phyloP scores from a whole-genome alignment of 2,113 vertebrate genomes.

The Zosterops japonicus region DNA sequence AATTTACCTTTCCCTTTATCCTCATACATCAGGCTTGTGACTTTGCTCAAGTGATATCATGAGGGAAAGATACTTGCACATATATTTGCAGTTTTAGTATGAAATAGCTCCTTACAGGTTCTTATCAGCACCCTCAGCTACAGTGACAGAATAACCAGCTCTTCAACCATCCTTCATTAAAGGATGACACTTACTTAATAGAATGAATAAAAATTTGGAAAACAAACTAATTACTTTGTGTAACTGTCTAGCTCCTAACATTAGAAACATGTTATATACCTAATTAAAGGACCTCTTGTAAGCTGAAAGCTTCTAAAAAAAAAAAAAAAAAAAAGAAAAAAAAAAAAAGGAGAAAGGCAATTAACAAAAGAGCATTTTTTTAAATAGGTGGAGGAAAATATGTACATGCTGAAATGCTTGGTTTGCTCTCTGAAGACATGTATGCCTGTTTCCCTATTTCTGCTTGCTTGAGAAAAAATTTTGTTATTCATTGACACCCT shows the following conservation, averaged over 20 bases:
- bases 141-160: neutral
- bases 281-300: neutral
- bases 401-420: neutral
- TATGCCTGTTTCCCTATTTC: neutral
- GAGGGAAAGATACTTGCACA: neutral
- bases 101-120: neutral
- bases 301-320: neutral
- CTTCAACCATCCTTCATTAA: neutral
- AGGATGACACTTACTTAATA: neutral
- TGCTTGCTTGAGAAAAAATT: neutral
- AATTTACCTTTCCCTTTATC: neutral
- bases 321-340: too few species aligned
- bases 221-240: neutral
- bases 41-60: neutral
- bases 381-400: neutral
- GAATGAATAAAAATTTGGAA: neutral
- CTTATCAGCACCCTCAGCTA: neutral
- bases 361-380: neutral
- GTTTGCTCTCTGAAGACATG: neutral
- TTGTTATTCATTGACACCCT: neutral
- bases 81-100: neutral
- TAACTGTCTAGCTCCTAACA: neutral
- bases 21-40: neutral
- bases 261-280: neutral
- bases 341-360: neutral